These are phyloP conservation scores for Amphiprion ocellaris DNA, from an alignment of 2,113 vertebrate species.

Conservation along the genomic window DNA sequence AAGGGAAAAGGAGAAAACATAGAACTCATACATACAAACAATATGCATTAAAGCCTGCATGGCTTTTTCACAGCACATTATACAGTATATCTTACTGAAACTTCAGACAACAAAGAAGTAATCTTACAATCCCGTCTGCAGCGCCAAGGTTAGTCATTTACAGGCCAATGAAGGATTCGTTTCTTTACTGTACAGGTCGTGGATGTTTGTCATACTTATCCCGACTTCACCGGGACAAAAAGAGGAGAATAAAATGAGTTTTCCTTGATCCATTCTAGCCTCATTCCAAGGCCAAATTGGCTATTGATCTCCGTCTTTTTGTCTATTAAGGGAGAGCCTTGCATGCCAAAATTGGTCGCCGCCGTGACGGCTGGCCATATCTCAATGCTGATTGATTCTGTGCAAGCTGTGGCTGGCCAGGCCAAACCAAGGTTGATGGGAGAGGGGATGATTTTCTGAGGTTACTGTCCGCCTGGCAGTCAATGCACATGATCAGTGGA, in stretches of 20 bases:
- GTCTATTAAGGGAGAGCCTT: slow-evolving; percentile 77
- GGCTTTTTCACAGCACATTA: neutral
- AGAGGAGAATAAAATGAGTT: slow-evolving; percentile 70
- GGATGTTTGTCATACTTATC: slow-evolving; percentile 64
- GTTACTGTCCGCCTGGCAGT: slow-evolving; percentile 54
- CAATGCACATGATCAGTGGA: slow-evolving; percentile 70
- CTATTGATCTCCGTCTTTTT: slow-evolving; percentile 84
- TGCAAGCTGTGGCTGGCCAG: slow-evolving; percentile 52
- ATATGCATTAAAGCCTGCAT: neutral
- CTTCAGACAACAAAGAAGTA: slow-evolving; percentile 10
- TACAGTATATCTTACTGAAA: neutral
- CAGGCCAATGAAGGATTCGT: slow-evolving; percentile 39
- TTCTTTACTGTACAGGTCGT: slow-evolving; percentile 23
- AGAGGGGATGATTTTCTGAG: slow-evolving; percentile 60
- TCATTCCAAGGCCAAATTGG: slow-evolving; percentile 82
- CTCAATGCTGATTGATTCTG: slow-evolving; percentile 80
- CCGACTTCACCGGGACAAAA: slow-evolving; percentile 23
- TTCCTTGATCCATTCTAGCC: slow-evolving; percentile 70
- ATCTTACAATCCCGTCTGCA: slow-evolving; percentile 12
- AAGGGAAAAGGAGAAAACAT: neutral
- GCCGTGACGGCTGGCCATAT: slow-evolving; percentile 69
- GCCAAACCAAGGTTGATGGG: slow-evolving; percentile 61
- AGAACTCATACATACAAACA: neutral
- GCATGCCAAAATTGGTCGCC: slow-evolving; percentile 74
- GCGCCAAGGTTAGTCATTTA: slow-evolving; percentile 26